A percentile compares a stretch with the other conserved stretches of the same genome.
These are phyloP conservation scores for Erebia palarica DNA, from an alignment of 2,888 invertebrate species.

Conservation along the genomic window DNA sequence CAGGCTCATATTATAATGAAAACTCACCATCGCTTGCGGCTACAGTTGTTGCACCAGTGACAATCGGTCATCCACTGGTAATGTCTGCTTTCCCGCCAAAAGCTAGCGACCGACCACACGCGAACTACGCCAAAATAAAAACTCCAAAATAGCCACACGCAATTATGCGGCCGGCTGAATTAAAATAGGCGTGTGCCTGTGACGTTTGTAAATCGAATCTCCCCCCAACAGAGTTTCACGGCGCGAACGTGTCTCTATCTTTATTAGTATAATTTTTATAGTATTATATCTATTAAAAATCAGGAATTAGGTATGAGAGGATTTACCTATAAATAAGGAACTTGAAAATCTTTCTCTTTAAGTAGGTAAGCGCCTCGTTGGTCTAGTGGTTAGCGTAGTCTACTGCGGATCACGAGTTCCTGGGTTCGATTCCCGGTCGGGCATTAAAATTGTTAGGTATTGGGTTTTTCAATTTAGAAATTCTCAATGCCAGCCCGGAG, in stretches of 20 bases:
- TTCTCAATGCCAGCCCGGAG: too few species aligned
- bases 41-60: constrained; percentile 53
- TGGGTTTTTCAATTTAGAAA: too few species aligned
- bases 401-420: too few species aligned
- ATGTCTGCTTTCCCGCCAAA: constrained; percentile 75
- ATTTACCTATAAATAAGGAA: too few species aligned
- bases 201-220: constrained; percentile 53
- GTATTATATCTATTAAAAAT: too few species aligned
- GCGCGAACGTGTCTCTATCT: background rate
- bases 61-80: constrained; percentile 61
- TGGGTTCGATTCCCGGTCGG: too few species aligned
- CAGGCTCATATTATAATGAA: background rate
- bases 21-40: constrained; percentile 35
- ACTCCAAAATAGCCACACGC: constrained; percentile 73
- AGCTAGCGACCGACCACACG: constrained; percentile 73
- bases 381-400: too few species aligned
- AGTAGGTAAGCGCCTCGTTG: too few species aligned
- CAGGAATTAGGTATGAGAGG: too few species aligned
- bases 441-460: too few species aligned
- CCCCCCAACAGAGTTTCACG: constrained; percentile 69
- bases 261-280: background rate
- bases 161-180: constrained; percentile 62
- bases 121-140: constrained; percentile 82
- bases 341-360: too few species aligned
- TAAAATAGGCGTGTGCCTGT: constrained; percentile 69